Base-by-base conservation (phyloP, 2,113 vertebrate genomes). In the Apeltes quadracus region DNA sequence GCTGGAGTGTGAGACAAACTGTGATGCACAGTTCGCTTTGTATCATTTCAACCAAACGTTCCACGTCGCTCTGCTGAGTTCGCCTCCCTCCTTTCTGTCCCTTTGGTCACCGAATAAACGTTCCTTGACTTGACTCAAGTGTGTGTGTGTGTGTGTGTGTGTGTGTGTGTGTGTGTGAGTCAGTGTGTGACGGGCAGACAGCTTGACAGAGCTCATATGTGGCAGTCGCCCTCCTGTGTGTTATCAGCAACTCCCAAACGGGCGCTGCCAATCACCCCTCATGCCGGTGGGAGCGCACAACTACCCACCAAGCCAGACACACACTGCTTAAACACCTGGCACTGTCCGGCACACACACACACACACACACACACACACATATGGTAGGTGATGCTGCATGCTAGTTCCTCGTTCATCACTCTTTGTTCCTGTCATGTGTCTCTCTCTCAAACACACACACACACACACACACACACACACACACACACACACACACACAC, bases 161-260 rank as follows among this genome's bases (percentile, higher is more conserved):
- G 46, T 41, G 64, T 41, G 36, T 41, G 65, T 29, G 36, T 14
- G 66, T 44, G 66, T 51, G 57, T 43, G 68, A 22, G 39, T 62
- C 65, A 1, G 48, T 59, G 82, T 83, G 23, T 85, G 80, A 84
- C 22, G 16, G 74, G 61, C 69, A 78, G 79, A 85, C 81, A 88
- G 83, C 63, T 80, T 82, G 85, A 87, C 87, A 82, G 69, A 74
- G 79, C 85, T 83, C 77, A 75, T 89, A 69, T 85, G 79, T 84
- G 86, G 75, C 78, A 63, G 82, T 80, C 27, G 34, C 69, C 71
- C 84, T 86, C 88, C 43, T 75, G 83, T 86, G 83, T 76, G 79
- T 86, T 86, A 86, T 84, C 85, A 82, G 67, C 62, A 41, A 63
- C 32, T 39, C 83, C 79, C 84, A 86, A 85, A 80, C 75, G 27